These are phyloP conservation scores for Micromys minutus DNA, from an alignment of 2,113 vertebrate genomes.

Conservation along the genomic window DNA sequence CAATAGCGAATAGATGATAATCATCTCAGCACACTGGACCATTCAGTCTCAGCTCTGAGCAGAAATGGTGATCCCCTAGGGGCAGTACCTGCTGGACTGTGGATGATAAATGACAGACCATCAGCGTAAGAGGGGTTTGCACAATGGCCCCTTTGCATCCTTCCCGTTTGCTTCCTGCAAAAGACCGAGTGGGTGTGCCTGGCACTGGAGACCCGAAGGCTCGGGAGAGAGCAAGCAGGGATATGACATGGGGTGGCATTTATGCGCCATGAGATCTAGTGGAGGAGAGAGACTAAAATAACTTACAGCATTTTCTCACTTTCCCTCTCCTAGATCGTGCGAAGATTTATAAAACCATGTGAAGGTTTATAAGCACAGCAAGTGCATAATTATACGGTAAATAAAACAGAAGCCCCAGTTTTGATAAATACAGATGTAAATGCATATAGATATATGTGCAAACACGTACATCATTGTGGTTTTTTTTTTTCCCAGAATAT, in stretches of 20 bases:
- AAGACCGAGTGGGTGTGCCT: neutral
- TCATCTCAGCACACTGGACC: constrained; percentile 50
- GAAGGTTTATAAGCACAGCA: neutral
- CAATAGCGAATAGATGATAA: constrained; percentile 61
- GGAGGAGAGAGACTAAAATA: constrained; percentile 27
- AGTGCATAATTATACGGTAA: neutral
- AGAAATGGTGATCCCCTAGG: constrained; percentile 36
- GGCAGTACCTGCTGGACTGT: neutral
- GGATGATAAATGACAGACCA: neutral
- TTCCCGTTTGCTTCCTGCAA: neutral
- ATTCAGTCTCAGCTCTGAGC: neutral
- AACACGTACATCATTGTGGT: neutral
- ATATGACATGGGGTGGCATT: neutral
- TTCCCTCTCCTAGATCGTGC: neutral
- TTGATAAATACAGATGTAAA: neutral
- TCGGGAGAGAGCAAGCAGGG: neutral
- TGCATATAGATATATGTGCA: neutral
- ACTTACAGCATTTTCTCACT: neutral
- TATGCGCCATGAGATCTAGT: neutral
- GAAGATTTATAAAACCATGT: neutral
- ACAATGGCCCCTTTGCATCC: neutral
- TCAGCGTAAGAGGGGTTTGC: neutral
- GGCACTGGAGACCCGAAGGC: neutral
- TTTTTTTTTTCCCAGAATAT: neutral
- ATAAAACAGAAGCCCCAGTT: neutral